Base-by-base conservation (phyloP, 1,140 invertebrate species). In the Belonocnema kinseyi region DNA sequence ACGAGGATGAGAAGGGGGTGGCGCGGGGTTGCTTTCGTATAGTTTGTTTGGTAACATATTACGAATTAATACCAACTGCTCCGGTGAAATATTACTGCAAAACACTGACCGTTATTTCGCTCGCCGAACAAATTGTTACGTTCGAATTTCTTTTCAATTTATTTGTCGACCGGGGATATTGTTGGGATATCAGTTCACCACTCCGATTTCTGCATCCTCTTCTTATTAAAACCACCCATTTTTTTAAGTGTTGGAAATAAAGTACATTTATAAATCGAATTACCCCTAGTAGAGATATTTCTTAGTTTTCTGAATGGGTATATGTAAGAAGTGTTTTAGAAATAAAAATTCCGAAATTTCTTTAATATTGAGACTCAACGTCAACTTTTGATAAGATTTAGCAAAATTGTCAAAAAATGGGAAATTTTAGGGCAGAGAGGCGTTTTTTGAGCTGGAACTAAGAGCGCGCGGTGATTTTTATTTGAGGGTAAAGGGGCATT, bases 11-110 rank as follows among this genome's bases (percentile, higher is more conserved):
- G 70, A 16, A 50, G 26, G 79, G 52, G 13, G 77, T 10, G 53
- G 46, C 21, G 73, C 26, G 77, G 77, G 79, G 74, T 77, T 82
- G 70, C 86, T 88, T 90, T 89, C 88, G 86, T 91, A 91, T 90
- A 91, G 90, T 91, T 91, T 90, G 86, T 86, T 80, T 87, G 87
- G 88, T 90, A 91, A 91, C 90, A 91, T 91, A 91, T 91, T 91
- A 91, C 90, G 90, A 91, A 91, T 91, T 91, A 91, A 91, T 91
- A 91, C 90, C 90, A 91, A 91, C 90, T 91, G 90, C 90, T 90
- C 86, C 90, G 86, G 88, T 91, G 90, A 91, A 91, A 91, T 91
- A 91, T 91, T 91, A 89, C 90, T 91, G 88, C 88, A 91, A 91
- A 91, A 91, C 90, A 90, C 88, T 89, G 89, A 90, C 88, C 89